phyloP scores from a whole-genome alignment of 2,888 invertebrate genomes.

The Exocentrus adspersus region DNA sequence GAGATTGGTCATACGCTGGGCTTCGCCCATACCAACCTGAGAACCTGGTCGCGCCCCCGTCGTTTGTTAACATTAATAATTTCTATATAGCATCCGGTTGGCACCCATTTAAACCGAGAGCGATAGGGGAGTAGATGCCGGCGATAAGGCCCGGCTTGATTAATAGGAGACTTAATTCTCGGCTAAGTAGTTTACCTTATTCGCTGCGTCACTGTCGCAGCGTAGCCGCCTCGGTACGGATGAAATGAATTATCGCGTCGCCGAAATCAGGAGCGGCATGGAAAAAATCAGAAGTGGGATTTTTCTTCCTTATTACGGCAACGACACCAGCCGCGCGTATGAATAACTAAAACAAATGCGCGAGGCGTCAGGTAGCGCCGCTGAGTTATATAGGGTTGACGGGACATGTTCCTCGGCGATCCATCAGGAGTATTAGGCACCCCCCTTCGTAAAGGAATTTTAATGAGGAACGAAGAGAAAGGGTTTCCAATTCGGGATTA shows the following conservation, averaged over 20 bases:
- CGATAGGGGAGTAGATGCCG: neutral
- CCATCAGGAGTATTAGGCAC: too few species aligned
- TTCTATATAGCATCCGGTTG: neutral
- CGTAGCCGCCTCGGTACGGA: neutral
- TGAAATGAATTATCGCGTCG: too few species aligned
- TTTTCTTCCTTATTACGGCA: conserved; percentile 14
- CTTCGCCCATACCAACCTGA: too few species aligned
- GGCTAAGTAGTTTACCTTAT: neutral
- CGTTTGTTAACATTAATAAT: neutral
- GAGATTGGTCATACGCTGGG: too few species aligned
- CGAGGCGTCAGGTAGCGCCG: conserved; percentile 20
- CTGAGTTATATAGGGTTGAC: conserved; percentile 18
- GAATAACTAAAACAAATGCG: conserved; percentile 21
- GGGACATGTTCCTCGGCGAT: conserved; percentile 8
- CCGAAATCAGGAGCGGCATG: too few species aligned
- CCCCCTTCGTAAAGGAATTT: neutral
- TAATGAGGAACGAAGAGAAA: too few species aligned
- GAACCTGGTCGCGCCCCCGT: neutral
- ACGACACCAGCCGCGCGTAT: neutral
- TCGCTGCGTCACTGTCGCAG: neutral
- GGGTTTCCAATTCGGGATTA: too few species aligned
- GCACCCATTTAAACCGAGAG: neutral
- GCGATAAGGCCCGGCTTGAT: neutral
- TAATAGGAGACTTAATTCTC: neutral
- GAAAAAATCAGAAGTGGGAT: neutral